phyloP scores from a whole-genome alignment of 1,140 invertebrate species.

The Mamestra configurata region DNA sequence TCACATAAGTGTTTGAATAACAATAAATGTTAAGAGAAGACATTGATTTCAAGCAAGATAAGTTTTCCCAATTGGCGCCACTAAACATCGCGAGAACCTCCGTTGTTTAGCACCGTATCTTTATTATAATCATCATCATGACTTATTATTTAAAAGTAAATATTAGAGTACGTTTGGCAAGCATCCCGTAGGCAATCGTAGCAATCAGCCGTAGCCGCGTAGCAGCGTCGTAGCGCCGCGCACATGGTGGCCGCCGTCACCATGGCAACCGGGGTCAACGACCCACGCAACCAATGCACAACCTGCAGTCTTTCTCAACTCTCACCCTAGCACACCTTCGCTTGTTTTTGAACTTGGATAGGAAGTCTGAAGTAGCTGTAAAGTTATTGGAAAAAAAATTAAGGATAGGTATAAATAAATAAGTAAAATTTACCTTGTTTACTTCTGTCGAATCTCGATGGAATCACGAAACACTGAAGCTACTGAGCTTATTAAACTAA shows the following conservation, averaged over 20 bases:
- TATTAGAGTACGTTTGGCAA: not conserved
- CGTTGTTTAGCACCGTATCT: not conserved
- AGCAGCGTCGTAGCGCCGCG: slow-evolving; percentile 60
- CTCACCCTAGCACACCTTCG: not conserved
- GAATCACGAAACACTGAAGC: slow-evolving; percentile 7
- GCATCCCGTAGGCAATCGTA: slow-evolving; percentile 61
- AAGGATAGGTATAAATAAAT: not conserved
- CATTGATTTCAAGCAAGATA: no score
- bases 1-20: no score
- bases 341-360: not conserved
- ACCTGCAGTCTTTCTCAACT: slow-evolving; percentile 51
- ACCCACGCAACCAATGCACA: slow-evolving; percentile 69
- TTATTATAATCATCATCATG: not conserved
- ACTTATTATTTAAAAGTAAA: not conserved
- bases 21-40: no score
- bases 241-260: slow-evolving; percentile 77
- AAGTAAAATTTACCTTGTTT: slow-evolving; percentile 11
- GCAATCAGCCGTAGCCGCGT: slow-evolving; percentile 61
- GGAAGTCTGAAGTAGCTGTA: not conserved
- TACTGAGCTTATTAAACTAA: slow-evolving; percentile 13
- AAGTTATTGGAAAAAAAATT: not conserved
- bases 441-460: not conserved
- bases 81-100: no score
- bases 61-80: no score
- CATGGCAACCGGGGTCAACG: slow-evolving; percentile 82